Conservation (phyloP, 2,113 vertebrate species). For the Serinus canaria region DNA sequence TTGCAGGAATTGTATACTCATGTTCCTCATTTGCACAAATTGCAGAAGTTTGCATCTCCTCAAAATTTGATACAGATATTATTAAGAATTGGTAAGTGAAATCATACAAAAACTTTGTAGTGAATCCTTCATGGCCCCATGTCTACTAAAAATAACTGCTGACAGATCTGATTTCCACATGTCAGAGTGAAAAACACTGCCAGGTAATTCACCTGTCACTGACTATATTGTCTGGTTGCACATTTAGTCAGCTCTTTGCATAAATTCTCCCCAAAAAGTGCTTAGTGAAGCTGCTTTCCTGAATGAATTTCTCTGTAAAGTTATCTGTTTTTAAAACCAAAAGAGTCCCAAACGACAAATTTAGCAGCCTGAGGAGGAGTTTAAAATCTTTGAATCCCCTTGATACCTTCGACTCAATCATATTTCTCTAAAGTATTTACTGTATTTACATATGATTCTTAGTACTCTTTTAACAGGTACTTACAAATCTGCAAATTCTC, state of each 20-base stretch:
- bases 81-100: background rate
- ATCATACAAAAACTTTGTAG: background rate
- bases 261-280: background rate
- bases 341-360: background rate
- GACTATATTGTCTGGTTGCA: background rate
- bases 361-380: background rate
- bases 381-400: background rate
- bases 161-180: background rate
- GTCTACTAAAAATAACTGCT: background rate
- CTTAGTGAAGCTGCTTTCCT: background rate
- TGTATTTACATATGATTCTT: background rate
- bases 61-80: background rate
- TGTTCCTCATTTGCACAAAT: background rate
- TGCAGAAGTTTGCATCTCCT: background rate
- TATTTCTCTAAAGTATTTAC: background rate
- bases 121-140: background rate
- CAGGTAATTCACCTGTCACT: background rate
- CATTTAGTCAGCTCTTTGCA: background rate
- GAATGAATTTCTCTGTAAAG: background rate
- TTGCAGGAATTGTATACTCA: background rate
- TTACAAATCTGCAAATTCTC: background rate
- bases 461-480: background rate
- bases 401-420: accelerated
- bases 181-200: background rate
- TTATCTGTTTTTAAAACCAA: background rate